Base-by-base conservation (phyloP, 2,797 vertebrate genomes). In the Hydrocynus forskahlii region DNA sequence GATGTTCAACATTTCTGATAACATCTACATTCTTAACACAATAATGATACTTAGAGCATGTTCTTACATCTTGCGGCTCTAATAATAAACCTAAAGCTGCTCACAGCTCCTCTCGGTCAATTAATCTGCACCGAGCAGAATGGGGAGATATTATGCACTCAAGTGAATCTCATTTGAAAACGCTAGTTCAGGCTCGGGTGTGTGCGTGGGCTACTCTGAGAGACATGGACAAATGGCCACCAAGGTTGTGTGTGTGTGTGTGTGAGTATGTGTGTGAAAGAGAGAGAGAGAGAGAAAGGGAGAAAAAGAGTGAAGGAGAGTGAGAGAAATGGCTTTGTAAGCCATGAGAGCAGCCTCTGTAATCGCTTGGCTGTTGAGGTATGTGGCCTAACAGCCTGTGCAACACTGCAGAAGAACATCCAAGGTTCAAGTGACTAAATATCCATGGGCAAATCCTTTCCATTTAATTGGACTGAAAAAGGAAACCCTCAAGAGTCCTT, bases 101-200 rank as follows among this genome's bases (percentile, higher is more conserved):
- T 82, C 85, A 77, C 87, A 83, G 57, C 86, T 59, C 23, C 86
- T 87, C 90, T 91, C 88, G 86, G 88, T 89, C 91, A 93, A 91
- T 93, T 93, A 92, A 93, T 94, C 92, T 92, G 89, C 89, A 85
- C 88, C 86, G 88, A 91, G 89, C 90, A 91, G 90, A 91, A 92
- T 83, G 38, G 78, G 87, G 87, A 92, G 88, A 91, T 88, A 93
- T 93, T 93, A 93, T 76, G 88, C 90, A 92, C 91, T 91, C 88
- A 88, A 92, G 87, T 90, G 90, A 92, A 93, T 91, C 91, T 91
- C 90, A 93, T 94, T 93, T 94, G 88, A 92, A 92, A 91, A 92
- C 90, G 82, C 87, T 89, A 89, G 82, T 87, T 88, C 69, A 60
- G 84, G 89, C 71, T 74, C 80, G 87, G 77, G 85, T 81, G 68